Evolutionary conservation across 2,113 vertebrate genomes (phyloP), one percentile per base, ranked within the genome.

Genomic region (Cryptoleucopteryx plumbea): DNA sequence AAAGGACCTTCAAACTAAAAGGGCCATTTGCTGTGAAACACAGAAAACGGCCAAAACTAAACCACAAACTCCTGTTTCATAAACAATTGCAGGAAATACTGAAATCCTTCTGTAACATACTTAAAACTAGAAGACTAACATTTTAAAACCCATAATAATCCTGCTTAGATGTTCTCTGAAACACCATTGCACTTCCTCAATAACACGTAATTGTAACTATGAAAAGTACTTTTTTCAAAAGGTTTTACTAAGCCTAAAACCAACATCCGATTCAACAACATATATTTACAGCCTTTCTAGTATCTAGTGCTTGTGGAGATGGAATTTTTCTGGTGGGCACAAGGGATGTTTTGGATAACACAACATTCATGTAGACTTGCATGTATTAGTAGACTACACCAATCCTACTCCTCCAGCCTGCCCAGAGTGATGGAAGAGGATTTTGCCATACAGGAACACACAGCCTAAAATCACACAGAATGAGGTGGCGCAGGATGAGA

Each of bases 41-140:
- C 66, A 95, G 71, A 38, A 96, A 92, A 62, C 26, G 89, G 82
- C 74, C 91, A 93, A 80, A 94, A 85, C 70, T 50, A 93, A 97
- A 97, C 95, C 92, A 94, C 62, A 82, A 86, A 75, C 86, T 96
- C 94, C 61, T 81, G 70, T 91, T 94, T 90, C 90, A 85, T 86
- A 98, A 97, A 95, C 84, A 97, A 77, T 92, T 93, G 74, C 80
- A 97, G 94, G 94, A 97, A 98, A 96, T 90, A 95, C 81, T 96
- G 83, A 97, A 98, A 97, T 92, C 83, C 59, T 94, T 93, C 80
- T 95, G 91, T 87, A 97, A 88, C 23, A 63, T 66, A 78, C 79
- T 96, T 94, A 91, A 90, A 93, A 96, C 82, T 86, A 94, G 68
- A 96, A 93, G 62, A 55, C 36, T 71, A 91, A 87, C 43, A 86